phyloP scores from a whole-genome alignment of 2,888 invertebrate genomes.

The Toxonevra muliebris region DNA sequence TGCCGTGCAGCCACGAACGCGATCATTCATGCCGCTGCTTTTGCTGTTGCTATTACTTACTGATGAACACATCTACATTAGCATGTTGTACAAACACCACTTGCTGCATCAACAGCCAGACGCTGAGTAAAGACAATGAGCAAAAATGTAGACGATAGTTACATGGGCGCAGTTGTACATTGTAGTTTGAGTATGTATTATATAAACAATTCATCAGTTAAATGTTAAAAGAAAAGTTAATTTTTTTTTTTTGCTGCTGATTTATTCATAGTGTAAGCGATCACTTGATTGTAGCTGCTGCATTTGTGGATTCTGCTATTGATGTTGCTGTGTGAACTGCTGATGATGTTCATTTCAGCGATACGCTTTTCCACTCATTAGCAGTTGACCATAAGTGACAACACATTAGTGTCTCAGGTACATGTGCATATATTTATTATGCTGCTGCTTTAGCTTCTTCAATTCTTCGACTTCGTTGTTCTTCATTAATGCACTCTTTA shows the following conservation, averaged over 20 bases:
- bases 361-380: constrained; percentile 59
- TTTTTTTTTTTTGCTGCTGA: not conserved
- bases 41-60: no score
- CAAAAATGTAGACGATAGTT: no score
- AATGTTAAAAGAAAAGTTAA: constrained; percentile 52
- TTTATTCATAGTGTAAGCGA: no score
- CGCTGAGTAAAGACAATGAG: no score
- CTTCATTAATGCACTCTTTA: not conserved
- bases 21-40: no score
- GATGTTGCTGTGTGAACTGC: not conserved
- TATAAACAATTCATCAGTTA: not conserved
- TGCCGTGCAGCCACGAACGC: no score
- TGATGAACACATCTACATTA: no score
- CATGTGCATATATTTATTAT: constrained; percentile 9
- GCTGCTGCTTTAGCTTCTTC: not conserved
- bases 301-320: not conserved
- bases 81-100: no score
- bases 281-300: not conserved
- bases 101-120: no score
- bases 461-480: not conserved
- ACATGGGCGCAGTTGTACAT: no score
- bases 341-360: constrained; percentile 38
- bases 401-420: constrained; percentile 37
- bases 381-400: constrained; percentile 45
- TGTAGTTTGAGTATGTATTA: no score